phyloP scores from a whole-genome alignment of 1,140 invertebrate species.

The Antheraea mylitta region DNA sequence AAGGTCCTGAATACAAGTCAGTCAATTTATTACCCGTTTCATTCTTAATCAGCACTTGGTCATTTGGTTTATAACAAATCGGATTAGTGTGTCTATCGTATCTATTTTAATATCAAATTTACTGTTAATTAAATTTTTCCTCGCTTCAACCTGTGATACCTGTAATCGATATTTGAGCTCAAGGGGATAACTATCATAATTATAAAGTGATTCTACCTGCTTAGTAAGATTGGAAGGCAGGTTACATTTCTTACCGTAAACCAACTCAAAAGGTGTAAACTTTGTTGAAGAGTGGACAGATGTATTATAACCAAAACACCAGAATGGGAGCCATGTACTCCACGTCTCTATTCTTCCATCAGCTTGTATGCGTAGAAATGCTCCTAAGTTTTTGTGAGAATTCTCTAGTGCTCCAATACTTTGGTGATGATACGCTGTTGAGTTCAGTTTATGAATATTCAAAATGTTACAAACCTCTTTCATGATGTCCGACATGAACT shows the following conservation, averaged over 20 bases:
- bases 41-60: constrained; percentile 20
- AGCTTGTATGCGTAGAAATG: constrained; percentile 24
- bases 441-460: constrained; percentile 17
- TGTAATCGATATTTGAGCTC: constrained; percentile 7
- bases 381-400: neutral
- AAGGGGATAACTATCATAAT: constrained; percentile 11
- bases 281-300: constrained; percentile 17
- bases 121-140: constrained; percentile 18
- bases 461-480: constrained; percentile 12
- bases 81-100: constrained; percentile 19
- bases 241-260: constrained; percentile 3
- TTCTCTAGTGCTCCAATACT: constrained; percentile 21
- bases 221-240: no score
- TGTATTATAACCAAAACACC: constrained; percentile 28
- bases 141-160: constrained; percentile 11
- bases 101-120: constrained; percentile 13
- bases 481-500: constrained; percentile 9
- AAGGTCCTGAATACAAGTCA: constrained; percentile 13
- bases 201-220: constrained; percentile 9
- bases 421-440: constrained; percentile 15
- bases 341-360: constrained; percentile 14
- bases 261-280: no score
- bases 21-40: constrained; percentile 17
- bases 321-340: constrained; percentile 29
- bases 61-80: constrained; percentile 13